phyloP scores from a whole-genome alignment of 37 sponge, comb jelly and placozoan genomes.

The Haliclona indistincta region DNA sequence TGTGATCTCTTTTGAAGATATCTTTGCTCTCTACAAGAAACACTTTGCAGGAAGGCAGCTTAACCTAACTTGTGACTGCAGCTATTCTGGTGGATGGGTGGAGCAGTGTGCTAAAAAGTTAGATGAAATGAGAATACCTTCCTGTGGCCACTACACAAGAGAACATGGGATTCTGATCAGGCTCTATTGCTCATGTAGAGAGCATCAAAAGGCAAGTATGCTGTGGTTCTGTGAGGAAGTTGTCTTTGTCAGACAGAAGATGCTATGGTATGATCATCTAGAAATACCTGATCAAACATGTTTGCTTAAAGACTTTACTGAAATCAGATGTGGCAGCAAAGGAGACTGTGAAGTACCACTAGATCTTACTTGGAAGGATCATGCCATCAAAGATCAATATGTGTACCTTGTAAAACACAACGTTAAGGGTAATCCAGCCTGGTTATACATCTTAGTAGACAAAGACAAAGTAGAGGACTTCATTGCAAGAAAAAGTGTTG shows the following conservation, averaged over 20 bases:
- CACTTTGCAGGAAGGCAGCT: background rate
- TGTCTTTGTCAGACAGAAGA: too few species aligned
- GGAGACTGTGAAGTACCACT: slow-evolving; percentile 1
- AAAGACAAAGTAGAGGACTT: background rate
- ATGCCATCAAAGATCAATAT: background rate
- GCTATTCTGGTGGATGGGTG: background rate
- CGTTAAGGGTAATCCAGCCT: background rate
- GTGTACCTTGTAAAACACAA: background rate
- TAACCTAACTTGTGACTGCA: background rate
- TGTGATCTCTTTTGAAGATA: background rate
- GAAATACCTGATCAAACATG: background rate
- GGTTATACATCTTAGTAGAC: background rate
- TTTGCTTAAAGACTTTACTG: background rate
- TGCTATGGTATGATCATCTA: too few species aligned
- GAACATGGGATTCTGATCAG: background rate
- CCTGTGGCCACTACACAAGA: background rate
- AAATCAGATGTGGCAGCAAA: background rate
- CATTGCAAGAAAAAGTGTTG: background rate
- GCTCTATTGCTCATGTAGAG: too few species aligned
- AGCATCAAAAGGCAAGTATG: too few species aligned
- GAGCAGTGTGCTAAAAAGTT: background rate
- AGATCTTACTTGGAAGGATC: background rate
- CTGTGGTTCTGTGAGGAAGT: too few species aligned
- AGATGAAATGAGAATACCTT: background rate
- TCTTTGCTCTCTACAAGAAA: background rate